A percentile compares a stretch with the other conserved stretches of the same genome.
phyloP scores from a whole-genome alignment of 2,888 invertebrate genomes.

The Neoaliturus tenellus region DNA sequence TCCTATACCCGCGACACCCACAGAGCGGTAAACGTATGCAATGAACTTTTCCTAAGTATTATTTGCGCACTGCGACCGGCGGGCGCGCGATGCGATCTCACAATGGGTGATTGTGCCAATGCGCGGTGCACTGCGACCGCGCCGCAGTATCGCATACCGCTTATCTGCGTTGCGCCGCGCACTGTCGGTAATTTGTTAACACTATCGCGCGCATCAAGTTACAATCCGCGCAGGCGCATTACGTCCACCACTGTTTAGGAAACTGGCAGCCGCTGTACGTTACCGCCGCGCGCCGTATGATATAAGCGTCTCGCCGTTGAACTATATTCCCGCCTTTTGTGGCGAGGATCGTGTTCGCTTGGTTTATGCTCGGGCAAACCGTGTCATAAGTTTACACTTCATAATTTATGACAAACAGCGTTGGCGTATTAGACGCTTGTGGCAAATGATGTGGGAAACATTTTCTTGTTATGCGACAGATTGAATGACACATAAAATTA shows the following conservation, averaged over 20 bases:
- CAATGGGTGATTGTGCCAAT: too few relatives aligned
- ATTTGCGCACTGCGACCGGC: not conserved
- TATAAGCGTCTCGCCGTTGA: not conserved
- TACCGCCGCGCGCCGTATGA: slow-evolving; percentile 3
- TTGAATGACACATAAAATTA: too few relatives aligned
- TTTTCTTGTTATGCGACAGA: too few relatives aligned
- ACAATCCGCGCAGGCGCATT: slow-evolving; percentile 4
- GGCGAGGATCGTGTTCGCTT: not conserved
- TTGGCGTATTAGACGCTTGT: too few relatives aligned
- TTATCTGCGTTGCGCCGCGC: not conserved
- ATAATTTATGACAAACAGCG: too few relatives aligned
- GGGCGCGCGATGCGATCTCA: not conserved
- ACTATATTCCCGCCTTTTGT: not conserved
- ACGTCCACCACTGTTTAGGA: not conserved
- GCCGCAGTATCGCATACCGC: not conserved
- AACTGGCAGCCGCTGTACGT: not conserved
- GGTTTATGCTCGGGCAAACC: not conserved
- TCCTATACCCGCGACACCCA: not conserved
- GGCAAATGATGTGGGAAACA: too few relatives aligned
- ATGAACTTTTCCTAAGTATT: slow-evolving; percentile 19
- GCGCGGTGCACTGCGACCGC: not conserved
- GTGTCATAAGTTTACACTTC: not conserved
- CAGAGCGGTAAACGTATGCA: slow-evolving; percentile 11
- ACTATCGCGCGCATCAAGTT: slow-evolving; percentile 32
- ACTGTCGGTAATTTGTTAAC: slow-evolving; percentile 28